These are phyloP conservation scores for Aphodius sticticus DNA, from an alignment of 2,888 invertebrate species.

Conservation along the genomic window DNA sequence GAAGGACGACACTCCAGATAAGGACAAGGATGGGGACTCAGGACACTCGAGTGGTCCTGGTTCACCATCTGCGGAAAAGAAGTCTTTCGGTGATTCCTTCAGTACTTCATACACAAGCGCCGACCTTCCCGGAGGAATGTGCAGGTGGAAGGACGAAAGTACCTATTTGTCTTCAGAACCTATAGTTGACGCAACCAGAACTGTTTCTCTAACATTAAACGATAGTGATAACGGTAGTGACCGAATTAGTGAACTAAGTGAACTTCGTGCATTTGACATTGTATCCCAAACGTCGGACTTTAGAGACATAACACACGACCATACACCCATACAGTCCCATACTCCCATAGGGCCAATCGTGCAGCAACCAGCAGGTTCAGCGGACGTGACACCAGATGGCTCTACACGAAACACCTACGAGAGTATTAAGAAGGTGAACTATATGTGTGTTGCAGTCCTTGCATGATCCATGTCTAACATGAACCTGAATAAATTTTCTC, in stretches of 20 bases:
- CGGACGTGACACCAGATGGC: conserved; percentile 47
- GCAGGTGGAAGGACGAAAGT: conserved; percentile 83
- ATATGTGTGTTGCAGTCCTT: conserved; percentile 55
- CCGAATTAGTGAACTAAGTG: conserved; percentile 20
- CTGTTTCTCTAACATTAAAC: conserved; percentile 17
- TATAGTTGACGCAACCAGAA: conserved; percentile 51
- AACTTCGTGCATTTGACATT: conserved; percentile 21
- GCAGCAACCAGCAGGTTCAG: conserved; percentile 59
- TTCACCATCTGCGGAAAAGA: conserved; percentile 40
- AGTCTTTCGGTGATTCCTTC: conserved; percentile 50
- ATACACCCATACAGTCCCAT: conserved; percentile 39
- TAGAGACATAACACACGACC: conserved; percentile 18
- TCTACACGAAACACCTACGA: conserved; percentile 41
- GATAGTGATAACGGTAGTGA: conserved; percentile 19
- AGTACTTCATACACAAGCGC: conserved; percentile 72
- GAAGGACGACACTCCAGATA: conserved; percentile 60
- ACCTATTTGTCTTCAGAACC: conserved; percentile 75
- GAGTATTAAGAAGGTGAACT: conserved; percentile 58
- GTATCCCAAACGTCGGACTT: conserved; percentile 8
- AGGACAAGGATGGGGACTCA: conserved; percentile 69
- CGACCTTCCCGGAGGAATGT: conserved; percentile 81
- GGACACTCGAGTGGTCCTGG: conserved; percentile 66
- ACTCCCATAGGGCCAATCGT: conserved; percentile 59
- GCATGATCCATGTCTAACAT: conserved; percentile 50
- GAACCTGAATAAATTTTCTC: conserved; percentile 24